Conservation (phyloP, 2,888 invertebrate genomes). For the Oscheius onirici region DNA sequence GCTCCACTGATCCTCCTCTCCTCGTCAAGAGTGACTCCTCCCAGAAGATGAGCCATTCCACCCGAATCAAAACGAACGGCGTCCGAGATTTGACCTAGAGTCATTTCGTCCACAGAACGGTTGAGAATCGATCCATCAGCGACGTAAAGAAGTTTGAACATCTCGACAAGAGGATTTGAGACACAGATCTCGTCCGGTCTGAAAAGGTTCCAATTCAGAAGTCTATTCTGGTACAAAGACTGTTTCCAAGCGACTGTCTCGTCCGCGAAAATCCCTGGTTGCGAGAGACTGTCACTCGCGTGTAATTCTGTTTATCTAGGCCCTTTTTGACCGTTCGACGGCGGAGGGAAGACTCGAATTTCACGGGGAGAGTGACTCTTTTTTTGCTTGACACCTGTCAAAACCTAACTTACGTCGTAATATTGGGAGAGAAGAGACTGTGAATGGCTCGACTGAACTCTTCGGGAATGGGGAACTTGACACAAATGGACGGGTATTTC, state of each 20-base stretch:
- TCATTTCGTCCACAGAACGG: slow-evolving; percentile 64
- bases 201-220: slow-evolving; percentile 36
- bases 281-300: not conserved
- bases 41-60: slow-evolving; percentile 66
- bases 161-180: slow-evolving; percentile 69
- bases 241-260: not conserved
- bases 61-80: slow-evolving; percentile 64
- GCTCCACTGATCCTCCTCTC: slow-evolving; percentile 61
- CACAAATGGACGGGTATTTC: slow-evolving; percentile 68
- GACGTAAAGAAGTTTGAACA: slow-evolving; percentile 64
- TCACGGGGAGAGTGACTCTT: not conserved
- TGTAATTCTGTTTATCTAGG: slow-evolving; percentile 13
- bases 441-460: slow-evolving; percentile 64
- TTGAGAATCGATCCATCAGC: slow-evolving; percentile 62
- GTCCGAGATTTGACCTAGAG: slow-evolving; percentile 63
- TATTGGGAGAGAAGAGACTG: slow-evolving; percentile 60
- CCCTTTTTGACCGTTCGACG: slow-evolving; percentile 4
- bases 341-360: not conserved
- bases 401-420: slow-evolving; percentile 57
- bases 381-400: not conserved
- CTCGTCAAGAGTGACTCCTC: slow-evolving; percentile 64
- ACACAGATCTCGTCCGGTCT: slow-evolving; percentile 69
- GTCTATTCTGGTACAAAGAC: slow-evolving; percentile 9
- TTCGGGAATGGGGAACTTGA: slow-evolving; percentile 69
- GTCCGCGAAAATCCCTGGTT: not conserved